A percentile compares a stretch with the other conserved stretches of the same genome.
phyloP scores from a whole-genome alignment of 2,797 vertebrate species.

The Epinephelus coioides region DNA sequence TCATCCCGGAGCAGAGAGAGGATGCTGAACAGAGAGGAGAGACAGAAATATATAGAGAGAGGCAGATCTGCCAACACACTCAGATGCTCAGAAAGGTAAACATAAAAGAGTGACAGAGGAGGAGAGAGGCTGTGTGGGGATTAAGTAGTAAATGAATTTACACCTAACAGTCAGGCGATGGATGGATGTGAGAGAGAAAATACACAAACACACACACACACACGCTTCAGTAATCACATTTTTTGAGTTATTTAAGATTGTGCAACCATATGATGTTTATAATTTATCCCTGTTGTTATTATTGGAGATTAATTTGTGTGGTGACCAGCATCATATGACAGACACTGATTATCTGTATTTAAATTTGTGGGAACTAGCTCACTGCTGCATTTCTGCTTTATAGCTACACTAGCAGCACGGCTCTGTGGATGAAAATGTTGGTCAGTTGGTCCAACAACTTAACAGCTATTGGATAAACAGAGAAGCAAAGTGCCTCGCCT shows the following conservation, averaged over 20 bases:
- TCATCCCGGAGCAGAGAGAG: constrained; percentile 20
- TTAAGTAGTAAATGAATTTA: constrained; percentile 9
- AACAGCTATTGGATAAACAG: too few species aligned
- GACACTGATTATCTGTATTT: background rate
- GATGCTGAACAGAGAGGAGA: constrained; percentile 13
- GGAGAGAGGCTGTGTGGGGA: background rate
- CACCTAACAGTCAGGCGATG: background rate
- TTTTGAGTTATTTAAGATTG: background rate
- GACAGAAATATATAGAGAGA: constrained; percentile 8
- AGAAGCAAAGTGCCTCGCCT: too few species aligned
- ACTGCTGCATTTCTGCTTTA: background rate
- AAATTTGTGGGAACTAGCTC: background rate
- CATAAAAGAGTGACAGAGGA: constrained; percentile 10
- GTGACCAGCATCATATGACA: background rate
- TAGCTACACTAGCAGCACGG: background rate
- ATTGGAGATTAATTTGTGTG: background rate
- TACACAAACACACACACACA: background rate
- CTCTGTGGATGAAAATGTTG: background rate
- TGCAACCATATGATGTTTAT: background rate
- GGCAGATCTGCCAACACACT: constrained; percentile 7
- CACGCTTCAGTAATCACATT: background rate
- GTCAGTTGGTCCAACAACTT: background rate
- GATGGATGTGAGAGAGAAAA: constrained; percentile 12
- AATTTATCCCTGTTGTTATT: background rate
- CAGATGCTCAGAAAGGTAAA: constrained; percentile 24